Evolutionary conservation across 1,140 invertebrate genomes (phyloP).

Genomic region (Drosophila pseudoobscura): DNA sequence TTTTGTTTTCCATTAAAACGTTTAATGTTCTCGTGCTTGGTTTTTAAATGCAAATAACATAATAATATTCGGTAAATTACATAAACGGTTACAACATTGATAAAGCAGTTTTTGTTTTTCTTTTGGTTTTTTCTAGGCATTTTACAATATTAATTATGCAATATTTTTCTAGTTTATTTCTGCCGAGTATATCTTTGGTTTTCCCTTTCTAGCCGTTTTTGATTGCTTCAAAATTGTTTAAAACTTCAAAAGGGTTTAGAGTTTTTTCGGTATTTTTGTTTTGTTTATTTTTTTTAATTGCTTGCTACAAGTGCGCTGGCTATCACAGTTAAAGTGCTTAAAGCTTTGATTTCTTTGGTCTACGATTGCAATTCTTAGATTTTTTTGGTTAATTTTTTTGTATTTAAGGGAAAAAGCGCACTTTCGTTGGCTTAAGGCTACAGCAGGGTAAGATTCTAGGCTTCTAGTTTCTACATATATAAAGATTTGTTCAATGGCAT

Average conservation of each 20-base stretch:
- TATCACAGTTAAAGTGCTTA: conserved; percentile 52
- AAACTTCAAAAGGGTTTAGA: conserved; percentile 15
- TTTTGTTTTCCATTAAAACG: conserved; percentile 29
- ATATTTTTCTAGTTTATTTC: conserved; percentile 10
- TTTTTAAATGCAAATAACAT: conserved; percentile 44
- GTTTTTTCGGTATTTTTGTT: not conserved
- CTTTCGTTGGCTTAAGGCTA: conserved; percentile 19
- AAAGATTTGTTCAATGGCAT: not conserved
- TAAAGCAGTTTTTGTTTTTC: conserved; percentile 40
- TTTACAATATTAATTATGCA: conserved; percentile 44
- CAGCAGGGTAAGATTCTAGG: too few relatives aligned
- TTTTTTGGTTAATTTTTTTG: not conserved
- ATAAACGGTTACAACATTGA: conserved; percentile 66
- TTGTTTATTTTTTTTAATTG: not conserved
- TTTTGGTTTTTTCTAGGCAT: conserved; percentile 21
- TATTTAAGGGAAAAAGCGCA: conserved; percentile 2
- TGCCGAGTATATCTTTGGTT: conserved; percentile 1
- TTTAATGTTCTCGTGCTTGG: conserved; percentile 54
- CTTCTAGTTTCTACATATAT: not conserved
- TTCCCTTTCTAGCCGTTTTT: not conserved
- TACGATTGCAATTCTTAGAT: not conserved
- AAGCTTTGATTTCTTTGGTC: conserved; percentile 30
- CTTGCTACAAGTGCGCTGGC: conserved; percentile 40
- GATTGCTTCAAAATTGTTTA: conserved; percentile 3
- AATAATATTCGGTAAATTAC: conserved; percentile 46